These are phyloP conservation scores for Alosa alosa DNA, from an alignment of 2,113 vertebrate species.

Conservation along the genomic window DNA sequence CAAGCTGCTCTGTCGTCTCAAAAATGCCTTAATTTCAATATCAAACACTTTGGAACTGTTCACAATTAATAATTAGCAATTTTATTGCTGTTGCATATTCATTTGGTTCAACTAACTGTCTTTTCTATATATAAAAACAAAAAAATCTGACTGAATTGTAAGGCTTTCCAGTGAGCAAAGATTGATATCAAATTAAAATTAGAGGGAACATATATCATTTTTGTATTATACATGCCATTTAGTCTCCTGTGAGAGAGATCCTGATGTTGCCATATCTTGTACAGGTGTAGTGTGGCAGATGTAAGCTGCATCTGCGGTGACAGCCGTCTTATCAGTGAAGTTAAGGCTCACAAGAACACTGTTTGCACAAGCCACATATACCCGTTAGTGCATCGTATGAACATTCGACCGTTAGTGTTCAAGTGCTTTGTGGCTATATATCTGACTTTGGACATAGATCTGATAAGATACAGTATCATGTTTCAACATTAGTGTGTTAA, in stretches of 20 bases:
- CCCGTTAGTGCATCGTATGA: not conserved
- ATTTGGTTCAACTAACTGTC: not conserved
- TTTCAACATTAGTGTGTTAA: not conserved
- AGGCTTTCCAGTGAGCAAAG: not conserved
- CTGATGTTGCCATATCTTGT: not conserved
- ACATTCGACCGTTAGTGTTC: not conserved
- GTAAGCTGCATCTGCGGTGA: not conserved
- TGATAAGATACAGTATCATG: slow-evolving; percentile 28
- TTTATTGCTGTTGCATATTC: not conserved
- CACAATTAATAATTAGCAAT: not conserved
- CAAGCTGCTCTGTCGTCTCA: not conserved
- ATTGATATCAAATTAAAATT: not conserved
- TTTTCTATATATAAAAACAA: not conserved
- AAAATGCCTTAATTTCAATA: not conserved
- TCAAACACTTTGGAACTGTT: not conserved
- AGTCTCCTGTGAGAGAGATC: not conserved
- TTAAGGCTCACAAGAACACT: not conserved
- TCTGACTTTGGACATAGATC: not conserved
- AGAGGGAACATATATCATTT: not conserved
- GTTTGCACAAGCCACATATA: not conserved
- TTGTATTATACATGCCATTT: not conserved
- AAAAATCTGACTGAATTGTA: not conserved
- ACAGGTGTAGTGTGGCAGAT: not conserved
- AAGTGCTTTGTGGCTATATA: not conserved
- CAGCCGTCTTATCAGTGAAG: not conserved